Evolutionary conservation across 2,797 vertebrate genomes (phyloP).

Genomic region (Coendou prehensilis): DNA sequence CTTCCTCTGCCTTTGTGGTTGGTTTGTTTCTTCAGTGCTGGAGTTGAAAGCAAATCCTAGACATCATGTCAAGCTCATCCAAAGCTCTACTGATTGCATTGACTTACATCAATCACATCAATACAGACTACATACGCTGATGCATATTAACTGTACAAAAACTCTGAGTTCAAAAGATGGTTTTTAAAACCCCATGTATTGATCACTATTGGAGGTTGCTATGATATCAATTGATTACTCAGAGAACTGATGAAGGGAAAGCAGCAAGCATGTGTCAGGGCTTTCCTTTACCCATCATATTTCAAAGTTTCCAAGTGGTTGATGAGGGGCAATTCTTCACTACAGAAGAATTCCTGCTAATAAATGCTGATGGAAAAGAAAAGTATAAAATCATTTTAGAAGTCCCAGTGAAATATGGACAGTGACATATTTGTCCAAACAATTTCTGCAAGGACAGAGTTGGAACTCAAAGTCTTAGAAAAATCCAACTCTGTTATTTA

Average conservation of each 20-base stretch:
- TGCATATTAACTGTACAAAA: not conserved
- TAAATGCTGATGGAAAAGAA: conserved; percentile 13
- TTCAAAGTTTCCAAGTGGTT: not conserved
- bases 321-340: not conserved
- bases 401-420: not conserved
- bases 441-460: not conserved
- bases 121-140: not conserved
- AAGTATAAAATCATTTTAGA: conserved; percentile 43
- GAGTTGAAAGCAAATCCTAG: not conserved
- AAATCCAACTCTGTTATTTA: not conserved
- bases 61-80: not conserved
- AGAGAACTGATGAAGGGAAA: not conserved
- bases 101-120: not conserved
- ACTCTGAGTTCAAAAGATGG: not conserved
- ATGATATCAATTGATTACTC: not conserved
- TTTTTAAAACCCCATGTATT: not conserved
- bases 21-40: not conserved
- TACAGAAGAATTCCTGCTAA: not conserved
- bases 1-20: not conserved
- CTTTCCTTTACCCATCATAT: not conserved
- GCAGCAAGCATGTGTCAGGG: not conserved
- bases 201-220: not conserved
- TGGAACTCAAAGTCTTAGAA: not conserved
- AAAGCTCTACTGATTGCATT: not conserved
- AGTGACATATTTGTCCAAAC: not conserved